These are phyloP conservation scores for Laticauda laticaudata DNA, from an alignment of 2,113 vertebrate genomes.

Conservation along the genomic window DNA sequence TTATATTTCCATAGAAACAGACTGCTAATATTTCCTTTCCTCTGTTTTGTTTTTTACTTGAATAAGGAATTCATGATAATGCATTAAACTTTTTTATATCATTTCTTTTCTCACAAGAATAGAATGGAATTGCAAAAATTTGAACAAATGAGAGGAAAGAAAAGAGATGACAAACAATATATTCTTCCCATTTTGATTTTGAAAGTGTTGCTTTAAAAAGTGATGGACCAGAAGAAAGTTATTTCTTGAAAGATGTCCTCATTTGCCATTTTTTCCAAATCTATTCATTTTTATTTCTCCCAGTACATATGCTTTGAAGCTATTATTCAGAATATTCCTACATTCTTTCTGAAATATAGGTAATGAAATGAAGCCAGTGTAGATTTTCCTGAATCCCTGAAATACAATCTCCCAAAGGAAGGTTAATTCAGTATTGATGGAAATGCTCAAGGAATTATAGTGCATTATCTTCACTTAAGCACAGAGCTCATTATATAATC, in stretches of 20 bases:
- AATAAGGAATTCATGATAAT: neutral
- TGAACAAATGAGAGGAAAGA: conserved; percentile 13
- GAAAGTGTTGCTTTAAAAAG: neutral
- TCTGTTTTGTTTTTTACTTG: neutral
- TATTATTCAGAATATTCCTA: neutral
- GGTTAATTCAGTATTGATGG: neutral
- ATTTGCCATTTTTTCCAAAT: neutral
- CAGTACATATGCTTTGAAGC: neutral
- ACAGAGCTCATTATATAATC: neutral
- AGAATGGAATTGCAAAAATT: conserved; percentile 7
- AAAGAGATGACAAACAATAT: neutral
- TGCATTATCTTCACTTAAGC: neutral
- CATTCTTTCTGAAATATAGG: neutral
- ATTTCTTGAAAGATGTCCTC: conserved; percentile 1
- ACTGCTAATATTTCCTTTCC: conserved; percentile 45
- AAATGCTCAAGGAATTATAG: neutral
- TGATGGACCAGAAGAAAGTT: neutral
- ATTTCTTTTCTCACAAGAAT: conserved; percentile 39
- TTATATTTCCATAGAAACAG: conserved; percentile 59
- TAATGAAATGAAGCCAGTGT: neutral
- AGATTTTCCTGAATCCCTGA: neutral
- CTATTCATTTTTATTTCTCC: neutral
- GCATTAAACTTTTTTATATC: neutral
- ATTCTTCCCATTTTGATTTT: neutral
- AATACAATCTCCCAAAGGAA: neutral